Evolutionary conservation across 2,113 vertebrate species (phyloP), one percentile per base, ranked within the genome.

Genomic region (Phyllostomus discolor): DNA sequence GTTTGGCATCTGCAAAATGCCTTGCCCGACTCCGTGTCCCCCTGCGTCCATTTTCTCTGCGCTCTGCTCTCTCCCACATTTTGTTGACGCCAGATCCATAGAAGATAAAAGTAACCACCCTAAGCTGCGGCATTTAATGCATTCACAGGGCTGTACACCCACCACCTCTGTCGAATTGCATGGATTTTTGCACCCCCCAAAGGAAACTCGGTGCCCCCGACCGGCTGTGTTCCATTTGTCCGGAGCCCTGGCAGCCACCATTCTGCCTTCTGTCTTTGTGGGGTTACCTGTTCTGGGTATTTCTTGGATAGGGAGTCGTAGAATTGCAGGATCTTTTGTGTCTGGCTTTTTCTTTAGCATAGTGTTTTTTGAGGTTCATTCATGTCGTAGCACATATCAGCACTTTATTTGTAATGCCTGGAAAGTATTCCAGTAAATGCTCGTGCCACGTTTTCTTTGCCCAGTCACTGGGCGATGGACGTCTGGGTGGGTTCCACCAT

Each of bases 371-470:
- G 20, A 41, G 41, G 24, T 26, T 59, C 41, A 35, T 54, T 26
- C 14, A 22, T 5, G 1, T 2, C 10, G 35, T 28, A 26, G 64
- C 41, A 1, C 24, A 6, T 24, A 11, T 59, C 35, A 17, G 57
- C 4, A n/a, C 69, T 46, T 59, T 1, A 8, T 26, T 31, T 31
- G 57, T 52, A 17, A 2, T 59, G 50, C 2, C 62, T 43, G 75
- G 43, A 4, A 33, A 16, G 2, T 35, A 10, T 2, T 69, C 31
- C 3, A 0, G 62, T 31, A n/a, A 52, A 17, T n/a, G 4, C 20
- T 46, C 11, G 9, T 11, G 1, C n/a, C 41, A 17, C 12, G 4
- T 57, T 66, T 50, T 8, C 24, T 73, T 24, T 2, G 2, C 41
- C 10, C 35, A 6, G 57, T 33, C 2, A 0, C 20, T 46, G 72